Evolutionary conservation across 2,113 vertebrate genomes (phyloP).

Genomic region (Corythoichthys haematopterus): DNA sequence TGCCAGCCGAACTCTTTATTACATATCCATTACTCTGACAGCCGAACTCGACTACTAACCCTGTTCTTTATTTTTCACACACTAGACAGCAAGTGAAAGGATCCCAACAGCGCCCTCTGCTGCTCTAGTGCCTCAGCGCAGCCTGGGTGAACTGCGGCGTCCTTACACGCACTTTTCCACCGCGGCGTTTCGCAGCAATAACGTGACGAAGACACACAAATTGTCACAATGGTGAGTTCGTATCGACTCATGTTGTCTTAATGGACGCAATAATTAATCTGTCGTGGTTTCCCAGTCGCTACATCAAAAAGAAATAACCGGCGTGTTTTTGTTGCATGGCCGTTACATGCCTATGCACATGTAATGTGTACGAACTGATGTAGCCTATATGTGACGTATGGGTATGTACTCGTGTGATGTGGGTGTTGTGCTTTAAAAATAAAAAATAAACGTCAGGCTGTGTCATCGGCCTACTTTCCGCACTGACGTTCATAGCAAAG

Average conservation of each 20-base stretch:
- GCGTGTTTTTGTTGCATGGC: not conserved
- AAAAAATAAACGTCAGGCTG: not conserved
- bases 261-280: rapidly evolving
- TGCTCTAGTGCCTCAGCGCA: not conserved
- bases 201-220: slow-evolving; percentile 31
- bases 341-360: slow-evolving; percentile 14
- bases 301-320: not conserved
- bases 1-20: too few relatives aligned
- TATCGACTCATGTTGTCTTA: slow-evolving; percentile 4
- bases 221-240: slow-evolving; percentile 83
- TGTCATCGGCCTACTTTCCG: slow-evolving; percentile 19
- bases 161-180: slow-evolving; percentile 23
- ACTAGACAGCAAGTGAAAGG: not conserved
- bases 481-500: slow-evolving; percentile 32
- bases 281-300: not conserved
- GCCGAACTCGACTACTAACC: not conserved
- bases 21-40: too few relatives aligned
- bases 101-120: slow-evolving; percentile 29
- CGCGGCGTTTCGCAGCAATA: slow-evolving; percentile 55
- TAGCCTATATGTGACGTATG: too few relatives aligned
- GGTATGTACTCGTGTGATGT: not conserved
- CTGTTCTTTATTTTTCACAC: not conserved
- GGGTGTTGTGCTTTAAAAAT: not conserved
- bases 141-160: slow-evolving; percentile 31
- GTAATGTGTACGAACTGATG: slow-evolving; percentile 5